Conservation (phyloP, 2,888 invertebrate genomes). For the Eristalis pertinax region DNA sequence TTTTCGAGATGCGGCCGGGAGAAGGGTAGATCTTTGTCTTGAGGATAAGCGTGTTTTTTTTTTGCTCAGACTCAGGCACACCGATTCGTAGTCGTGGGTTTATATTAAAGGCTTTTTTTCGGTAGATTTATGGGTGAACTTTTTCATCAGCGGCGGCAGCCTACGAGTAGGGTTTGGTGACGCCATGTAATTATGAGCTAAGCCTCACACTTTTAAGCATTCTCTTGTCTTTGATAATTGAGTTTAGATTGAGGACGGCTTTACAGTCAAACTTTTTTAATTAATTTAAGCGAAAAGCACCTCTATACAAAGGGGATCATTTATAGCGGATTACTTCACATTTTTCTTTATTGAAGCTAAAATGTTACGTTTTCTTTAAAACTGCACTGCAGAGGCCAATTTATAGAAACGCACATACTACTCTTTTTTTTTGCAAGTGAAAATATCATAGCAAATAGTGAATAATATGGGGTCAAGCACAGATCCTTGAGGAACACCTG, state of each 20-base stretch:
- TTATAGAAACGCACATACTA: too few relatives aligned
- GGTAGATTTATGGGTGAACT: slow-evolving; percentile 1
- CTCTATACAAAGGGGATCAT: not conserved
- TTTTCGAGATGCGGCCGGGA: slow-evolving; percentile 6
- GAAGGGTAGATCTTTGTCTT: not conserved
- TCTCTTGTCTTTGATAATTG: not conserved
- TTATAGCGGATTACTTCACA: too few relatives aligned
- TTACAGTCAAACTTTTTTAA: not conserved
- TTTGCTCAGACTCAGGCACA: not conserved
- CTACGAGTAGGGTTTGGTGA: not conserved
- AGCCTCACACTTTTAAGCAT: not conserved
- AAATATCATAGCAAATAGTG: too few relatives aligned
- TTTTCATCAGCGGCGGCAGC: not conserved
- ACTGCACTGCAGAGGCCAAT: too few relatives aligned
- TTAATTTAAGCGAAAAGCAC: not conserved
- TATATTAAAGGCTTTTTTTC: not conserved
- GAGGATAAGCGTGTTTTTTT: not conserved
- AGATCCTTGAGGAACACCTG: too few relatives aligned
- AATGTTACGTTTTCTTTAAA: too few relatives aligned
- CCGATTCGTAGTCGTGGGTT: not conserved
- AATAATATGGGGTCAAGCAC: too few relatives aligned
- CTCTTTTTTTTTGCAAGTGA: too few relatives aligned
- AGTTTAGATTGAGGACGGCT: not conserved
- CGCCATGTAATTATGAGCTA: not conserved
- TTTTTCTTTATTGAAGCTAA: too few relatives aligned